Conservation (phyloP, 2,888 invertebrate genomes). For the Drosophila neutralis region DNA sequence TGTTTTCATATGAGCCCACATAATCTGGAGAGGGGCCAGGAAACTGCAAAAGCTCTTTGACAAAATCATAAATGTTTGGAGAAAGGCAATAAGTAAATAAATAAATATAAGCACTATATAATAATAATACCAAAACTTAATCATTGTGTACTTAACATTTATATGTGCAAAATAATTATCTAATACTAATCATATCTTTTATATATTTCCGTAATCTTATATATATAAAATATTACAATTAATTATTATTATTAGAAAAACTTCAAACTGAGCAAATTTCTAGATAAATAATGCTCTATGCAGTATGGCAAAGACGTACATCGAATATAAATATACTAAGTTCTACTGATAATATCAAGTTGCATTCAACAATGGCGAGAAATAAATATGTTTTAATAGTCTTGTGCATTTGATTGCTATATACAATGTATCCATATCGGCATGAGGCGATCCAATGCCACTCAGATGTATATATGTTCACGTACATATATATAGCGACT, state of each 20-base stretch:
- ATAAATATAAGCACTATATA: neutral
- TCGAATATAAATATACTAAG: neutral
- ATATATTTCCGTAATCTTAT: neutral
- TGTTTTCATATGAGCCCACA: neutral
- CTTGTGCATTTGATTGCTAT: conserved; percentile 22
- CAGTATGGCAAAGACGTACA: neutral
- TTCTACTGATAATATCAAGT: neutral
- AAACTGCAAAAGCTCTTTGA: neutral
- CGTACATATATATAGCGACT: too few relatives aligned
- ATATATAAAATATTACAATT: neutral
- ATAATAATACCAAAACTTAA: neutral
- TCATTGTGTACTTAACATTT: too few relatives aligned
- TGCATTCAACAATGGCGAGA: neutral
- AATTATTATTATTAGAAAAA: too few relatives aligned
- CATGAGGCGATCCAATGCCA: conserved; percentile 6
- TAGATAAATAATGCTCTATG: neutral
- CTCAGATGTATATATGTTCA: neutral
- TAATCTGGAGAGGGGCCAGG: neutral
- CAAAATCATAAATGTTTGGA: neutral
- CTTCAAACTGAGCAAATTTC: neutral
- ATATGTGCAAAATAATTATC: neutral
- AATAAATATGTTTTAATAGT: neutral
- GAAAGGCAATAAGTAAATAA: neutral
- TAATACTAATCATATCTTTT: neutral
- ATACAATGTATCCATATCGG: neutral